Percentiles rank a stretch among this genome's conserved stretches.
Evolutionary conservation across 1,140 invertebrate species (phyloP).

Genomic region (Drosophila cardini): DNA sequence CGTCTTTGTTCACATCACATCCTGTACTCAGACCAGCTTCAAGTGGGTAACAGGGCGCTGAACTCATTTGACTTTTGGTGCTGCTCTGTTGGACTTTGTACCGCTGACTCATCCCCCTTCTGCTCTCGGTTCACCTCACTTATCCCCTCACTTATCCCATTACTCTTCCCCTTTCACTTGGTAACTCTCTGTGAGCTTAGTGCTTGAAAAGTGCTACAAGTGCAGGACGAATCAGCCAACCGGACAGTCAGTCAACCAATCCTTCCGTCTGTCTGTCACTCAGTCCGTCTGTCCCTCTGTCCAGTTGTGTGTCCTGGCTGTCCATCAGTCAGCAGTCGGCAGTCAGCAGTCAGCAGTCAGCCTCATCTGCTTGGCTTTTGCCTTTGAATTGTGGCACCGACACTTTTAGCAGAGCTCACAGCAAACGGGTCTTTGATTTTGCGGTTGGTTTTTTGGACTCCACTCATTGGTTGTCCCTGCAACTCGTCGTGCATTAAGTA

Average conservation of each 20-base stretch:
- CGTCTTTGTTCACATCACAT: conserved; percentile 1
- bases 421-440: conserved; percentile 72
- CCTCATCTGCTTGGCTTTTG: conserved; percentile 34
- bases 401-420: conserved; percentile 27
- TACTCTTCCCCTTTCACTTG: too few species aligned
- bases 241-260: conserved; percentile 20
- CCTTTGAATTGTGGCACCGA: conserved; percentile 61
- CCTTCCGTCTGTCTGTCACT: conserved; percentile 30
- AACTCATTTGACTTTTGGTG: conserved; percentile 76
- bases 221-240: conserved; percentile 33
- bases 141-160: too few species aligned
- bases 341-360: conserved; percentile 25
- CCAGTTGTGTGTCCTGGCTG: conserved; percentile 36
- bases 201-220: conserved; percentile 66
- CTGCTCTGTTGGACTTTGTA: conserved; percentile 5
- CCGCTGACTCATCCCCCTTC: too few species aligned
- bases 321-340: conserved; percentile 44
- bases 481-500: conserved; percentile 67
- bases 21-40: conserved; percentile 11
- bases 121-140: too few species aligned
- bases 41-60: conserved; percentile 52
- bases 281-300: conserved; percentile 41
- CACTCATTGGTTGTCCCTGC: neutral
- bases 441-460: conserved; percentile 31
- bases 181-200: conserved; percentile 57